Percentiles rank a stretch among this genome's conserved stretches.
phyloP scores from a whole-genome alignment of 2,113 vertebrate genomes.

The Lepus europaeus region DNA sequence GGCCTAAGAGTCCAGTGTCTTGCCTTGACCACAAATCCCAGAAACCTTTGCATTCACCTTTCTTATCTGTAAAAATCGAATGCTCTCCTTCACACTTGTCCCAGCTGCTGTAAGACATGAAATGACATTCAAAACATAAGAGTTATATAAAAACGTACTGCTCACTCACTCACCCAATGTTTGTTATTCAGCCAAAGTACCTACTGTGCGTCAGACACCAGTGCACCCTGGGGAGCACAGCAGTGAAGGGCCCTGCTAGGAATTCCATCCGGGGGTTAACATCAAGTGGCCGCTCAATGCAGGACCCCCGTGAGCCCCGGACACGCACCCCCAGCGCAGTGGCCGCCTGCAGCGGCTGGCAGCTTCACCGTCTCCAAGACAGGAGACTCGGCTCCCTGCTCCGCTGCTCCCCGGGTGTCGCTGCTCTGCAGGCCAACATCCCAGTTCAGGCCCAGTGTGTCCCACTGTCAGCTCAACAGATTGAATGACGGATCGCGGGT shows the following conservation, averaged over 20 bases:
- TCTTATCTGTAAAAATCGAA: constrained; percentile 29
- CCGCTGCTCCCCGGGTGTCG: not conserved
- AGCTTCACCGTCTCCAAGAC: not conserved
- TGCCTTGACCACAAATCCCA: not conserved
- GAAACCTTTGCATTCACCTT: not conserved
- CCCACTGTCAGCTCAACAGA: not conserved
- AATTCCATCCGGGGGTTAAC: too few relatives aligned
- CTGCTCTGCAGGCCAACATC: constrained; percentile 15
- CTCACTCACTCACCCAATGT: not conserved
- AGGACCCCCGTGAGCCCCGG: not conserved
- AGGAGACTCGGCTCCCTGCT: constrained; percentile 12
- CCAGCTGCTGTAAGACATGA: not conserved
- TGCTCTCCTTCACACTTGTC: not conserved
- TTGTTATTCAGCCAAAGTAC: not conserved
- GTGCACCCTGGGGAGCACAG: not conserved
- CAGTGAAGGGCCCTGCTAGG: not conserved
- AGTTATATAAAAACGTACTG: not conserved
- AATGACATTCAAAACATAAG: not conserved
- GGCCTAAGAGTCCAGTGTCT: not conserved
- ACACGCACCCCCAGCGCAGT: not conserved
- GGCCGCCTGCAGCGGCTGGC: not conserved
- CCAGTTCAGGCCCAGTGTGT: constrained; percentile 37
- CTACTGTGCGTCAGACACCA: not conserved
- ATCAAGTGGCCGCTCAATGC: not conserved
- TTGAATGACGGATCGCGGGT: constrained; percentile 46